Percentiles rank a stretch among this genome's conserved stretches.
Conservation (phyloP, 2,113 vertebrate genomes). For the Bungarus multicinctus region DNA sequence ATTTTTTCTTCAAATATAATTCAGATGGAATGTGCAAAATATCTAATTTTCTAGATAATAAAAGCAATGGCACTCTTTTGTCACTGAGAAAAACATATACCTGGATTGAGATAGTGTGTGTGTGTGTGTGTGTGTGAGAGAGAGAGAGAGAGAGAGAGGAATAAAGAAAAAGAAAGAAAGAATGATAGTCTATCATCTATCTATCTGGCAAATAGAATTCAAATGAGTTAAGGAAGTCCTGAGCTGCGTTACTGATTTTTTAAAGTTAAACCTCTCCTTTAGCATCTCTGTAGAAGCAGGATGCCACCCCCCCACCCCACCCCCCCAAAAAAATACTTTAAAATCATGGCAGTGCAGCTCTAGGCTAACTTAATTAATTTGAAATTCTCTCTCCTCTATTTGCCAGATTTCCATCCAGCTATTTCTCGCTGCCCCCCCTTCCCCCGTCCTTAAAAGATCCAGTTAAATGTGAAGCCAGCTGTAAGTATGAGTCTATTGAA, state of each 20-base stretch:
- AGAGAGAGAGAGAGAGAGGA: not conserved
- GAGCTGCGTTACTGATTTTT: not conserved
- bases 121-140: not conserved
- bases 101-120: conserved; percentile 15
- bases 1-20: conserved; percentile 36
- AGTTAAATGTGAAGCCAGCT: not conserved
- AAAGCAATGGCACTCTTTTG: conserved; percentile 5
- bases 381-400: conserved; percentile 22
- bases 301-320: too few species aligned
- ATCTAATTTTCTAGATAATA: not conserved
- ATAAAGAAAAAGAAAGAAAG: not conserved
- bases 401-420: conserved; percentile 30
- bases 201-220: not conserved
- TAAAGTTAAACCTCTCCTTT: not conserved
- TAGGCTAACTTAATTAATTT: conserved; percentile 61
- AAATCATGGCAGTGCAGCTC: conserved; percentile 39
- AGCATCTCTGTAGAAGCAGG: not conserved
- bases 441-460: conserved; percentile 7
- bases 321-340: conserved; percentile 46
- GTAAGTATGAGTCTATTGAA: conserved; percentile 23
- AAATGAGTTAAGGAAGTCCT: not conserved
- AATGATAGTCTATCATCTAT: too few species aligned
- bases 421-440: too few species aligned
- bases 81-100: not conserved
- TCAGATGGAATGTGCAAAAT: conserved; percentile 15